Base-by-base conservation (phyloP, 2,888 invertebrate species). In the Dicyrtoma fusca region DNA sequence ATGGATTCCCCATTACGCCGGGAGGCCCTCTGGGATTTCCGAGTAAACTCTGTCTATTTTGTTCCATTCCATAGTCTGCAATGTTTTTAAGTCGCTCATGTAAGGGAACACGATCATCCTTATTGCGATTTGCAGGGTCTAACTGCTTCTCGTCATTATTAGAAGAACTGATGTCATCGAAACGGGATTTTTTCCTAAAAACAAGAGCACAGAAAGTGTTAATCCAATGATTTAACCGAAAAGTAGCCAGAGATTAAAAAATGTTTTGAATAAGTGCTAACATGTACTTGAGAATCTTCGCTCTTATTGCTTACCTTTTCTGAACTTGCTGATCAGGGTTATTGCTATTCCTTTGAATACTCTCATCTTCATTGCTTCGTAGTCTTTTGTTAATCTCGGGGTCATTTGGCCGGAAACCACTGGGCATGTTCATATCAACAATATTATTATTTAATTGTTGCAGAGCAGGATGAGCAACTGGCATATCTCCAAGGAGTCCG, bases 401-500 rank as follows among this genome's bases (percentile, higher is more conserved):
- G 6, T 55, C 19, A 17, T 44, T 42, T 21, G 45, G 44, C 34
- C 34, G 34, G 34, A 34, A 42, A 17, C 61, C 61, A 19, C 63
- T 47, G 11, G 26, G 2, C 34, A 25, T 34, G 2, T 17, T 17
- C 8, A 61, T 13, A 47, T 63, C 63, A 13, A 63, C 47, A 17
- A 53, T 42, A 11, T 42, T 25, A 42, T 66, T 66, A 25, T 45
- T 26, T 3, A 26, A 51, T 49, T 59, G 49, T 34, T 69, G 69
- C 11, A 44, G 34, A 19, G 51, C 25, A 47, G 44, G 51, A 45
- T 53, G 53, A 47, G 14, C 34, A 11, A 45, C 23, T 19, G 80
- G 79, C 64, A 80, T 78, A 61, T 80, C 80, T 23, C 80, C 79
- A 6, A 80, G 68, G 6, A 80, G 66, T n/a, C 80, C 78, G 10